Percentiles rank a stretch among this genome's conserved stretches.
These are phyloP conservation scores for Prunella himalayana DNA, from an alignment of 2,113 vertebrate species.

Conservation along the genomic window DNA sequence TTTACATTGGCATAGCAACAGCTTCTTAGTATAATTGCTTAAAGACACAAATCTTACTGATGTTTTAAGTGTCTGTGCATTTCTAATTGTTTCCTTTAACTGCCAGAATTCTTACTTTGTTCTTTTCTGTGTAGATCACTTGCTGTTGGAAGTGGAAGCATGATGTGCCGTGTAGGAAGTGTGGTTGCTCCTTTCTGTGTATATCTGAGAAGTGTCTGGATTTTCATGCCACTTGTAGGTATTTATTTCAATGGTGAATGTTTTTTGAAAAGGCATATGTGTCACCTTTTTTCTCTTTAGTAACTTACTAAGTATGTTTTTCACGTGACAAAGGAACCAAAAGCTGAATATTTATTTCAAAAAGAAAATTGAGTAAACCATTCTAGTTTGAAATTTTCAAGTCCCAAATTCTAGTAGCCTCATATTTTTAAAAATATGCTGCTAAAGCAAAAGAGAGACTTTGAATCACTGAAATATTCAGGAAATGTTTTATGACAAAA, in stretches of 20 bases:
- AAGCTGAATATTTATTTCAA: not conserved
- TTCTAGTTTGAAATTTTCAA: not conserved
- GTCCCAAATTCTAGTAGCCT: not conserved
- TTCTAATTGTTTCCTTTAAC: not conserved
- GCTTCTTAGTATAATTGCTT: not conserved
- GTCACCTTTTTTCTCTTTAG: not conserved
- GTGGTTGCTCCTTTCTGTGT: slow-evolving; percentile 85
- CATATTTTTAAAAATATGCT: not conserved
- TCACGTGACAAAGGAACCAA: not conserved
- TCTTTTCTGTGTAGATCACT: slow-evolving; percentile 73
- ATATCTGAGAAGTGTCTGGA: slow-evolving; percentile 83
- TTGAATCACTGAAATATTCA: not conserved
- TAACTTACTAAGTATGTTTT: not conserved
- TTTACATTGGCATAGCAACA: not conserved
- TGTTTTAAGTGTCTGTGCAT: not conserved
- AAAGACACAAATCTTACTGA: not conserved
- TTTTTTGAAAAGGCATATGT: not conserved
- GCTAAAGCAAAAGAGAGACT: not conserved
- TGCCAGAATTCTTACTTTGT: not conserved
- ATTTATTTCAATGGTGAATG: not conserved
- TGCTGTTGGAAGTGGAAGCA: slow-evolving; percentile 89
- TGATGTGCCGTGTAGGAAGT: slow-evolving; percentile 88
- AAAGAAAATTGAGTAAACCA: not conserved
- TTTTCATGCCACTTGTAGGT: slow-evolving; percentile 86
- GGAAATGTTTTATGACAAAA: not conserved